A percentile compares a stretch with the other conserved stretches of the same genome.
Evolutionary conservation across 2,888 invertebrate genomes (phyloP).

Genomic region (Bhutanitis thaidina): DNA sequence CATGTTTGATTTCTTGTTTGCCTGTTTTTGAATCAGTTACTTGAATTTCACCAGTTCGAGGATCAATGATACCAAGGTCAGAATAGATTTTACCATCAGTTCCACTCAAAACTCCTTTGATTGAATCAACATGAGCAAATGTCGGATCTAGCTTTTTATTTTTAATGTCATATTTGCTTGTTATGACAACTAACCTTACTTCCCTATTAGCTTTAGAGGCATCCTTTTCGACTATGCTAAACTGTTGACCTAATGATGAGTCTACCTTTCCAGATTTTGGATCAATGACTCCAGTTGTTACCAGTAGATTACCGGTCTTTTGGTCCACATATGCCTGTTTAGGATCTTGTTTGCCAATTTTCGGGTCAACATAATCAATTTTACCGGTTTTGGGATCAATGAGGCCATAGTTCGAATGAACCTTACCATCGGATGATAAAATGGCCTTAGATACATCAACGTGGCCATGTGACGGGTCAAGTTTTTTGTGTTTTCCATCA

Average conservation of each 20-base stretch:
- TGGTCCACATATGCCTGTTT: slow-evolving; percentile 85
- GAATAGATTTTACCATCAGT: slow-evolving; percentile 83
- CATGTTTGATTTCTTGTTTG: slow-evolving; percentile 62
- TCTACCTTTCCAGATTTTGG: slow-evolving; percentile 84
- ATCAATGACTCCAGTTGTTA: slow-evolving; percentile 82
- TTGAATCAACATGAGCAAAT: slow-evolving; percentile 72
- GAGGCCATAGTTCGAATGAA: slow-evolving; percentile 82
- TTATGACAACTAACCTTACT: slow-evolving; percentile 80
- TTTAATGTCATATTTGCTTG: slow-evolving; percentile 81
- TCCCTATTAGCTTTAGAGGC: slow-evolving; percentile 82
- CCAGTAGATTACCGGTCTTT: slow-evolving; percentile 83
- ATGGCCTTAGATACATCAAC: slow-evolving; percentile 81
- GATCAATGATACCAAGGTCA: slow-evolving; percentile 81
- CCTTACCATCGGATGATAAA: slow-evolving; percentile 76
- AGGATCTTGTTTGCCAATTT: slow-evolving; percentile 82
- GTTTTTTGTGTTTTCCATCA: slow-evolving; percentile 78
- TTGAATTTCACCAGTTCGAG: slow-evolving; percentile 77
- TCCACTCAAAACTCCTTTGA: slow-evolving; percentile 71
- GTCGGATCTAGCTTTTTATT: slow-evolving; percentile 71
- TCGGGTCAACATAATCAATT: slow-evolving; percentile 81
- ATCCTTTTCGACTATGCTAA: slow-evolving; percentile 83
- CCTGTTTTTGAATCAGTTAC: slow-evolving; percentile 66
- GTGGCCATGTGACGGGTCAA: slow-evolving; percentile 67
- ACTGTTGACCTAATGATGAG: slow-evolving; percentile 83
- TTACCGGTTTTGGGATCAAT: slow-evolving; percentile 83